Conservation (phyloP, 2,888 invertebrate genomes). For the Gandaritis pyraliata region DNA sequence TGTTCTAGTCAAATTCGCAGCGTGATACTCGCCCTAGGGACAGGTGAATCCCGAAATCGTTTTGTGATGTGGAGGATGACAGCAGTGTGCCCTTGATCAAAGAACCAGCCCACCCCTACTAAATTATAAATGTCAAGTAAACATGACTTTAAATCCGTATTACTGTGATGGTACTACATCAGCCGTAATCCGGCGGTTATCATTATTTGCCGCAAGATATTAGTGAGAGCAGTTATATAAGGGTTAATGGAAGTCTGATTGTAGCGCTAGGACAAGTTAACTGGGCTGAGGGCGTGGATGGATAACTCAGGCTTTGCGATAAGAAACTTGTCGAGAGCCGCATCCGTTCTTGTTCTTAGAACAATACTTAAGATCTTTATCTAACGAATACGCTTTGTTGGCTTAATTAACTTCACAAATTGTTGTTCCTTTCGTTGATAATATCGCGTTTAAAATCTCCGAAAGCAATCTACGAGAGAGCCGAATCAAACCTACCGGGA, state of each 20-base stretch:
- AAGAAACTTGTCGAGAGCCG: constrained; percentile 66
- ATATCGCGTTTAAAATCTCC: constrained; percentile 53
- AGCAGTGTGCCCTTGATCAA: constrained; percentile 38
- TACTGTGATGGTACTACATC: constrained; percentile 35
- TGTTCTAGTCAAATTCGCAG: constrained; percentile 9
- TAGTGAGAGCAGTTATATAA: constrained; percentile 49
- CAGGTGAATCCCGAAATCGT: constrained; percentile 30
- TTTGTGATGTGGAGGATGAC: constrained; percentile 34
- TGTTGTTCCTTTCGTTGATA: constrained; percentile 60
- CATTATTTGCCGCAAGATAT: constrained; percentile 43
- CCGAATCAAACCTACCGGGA: constrained; percentile 44
- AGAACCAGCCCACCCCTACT: constrained; percentile 32
- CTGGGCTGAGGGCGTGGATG: constrained; percentile 50
- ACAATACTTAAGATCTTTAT: constrained; percentile 69
- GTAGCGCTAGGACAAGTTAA: constrained; percentile 50
- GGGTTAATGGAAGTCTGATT: constrained; percentile 50
- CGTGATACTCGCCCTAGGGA: constrained; percentile 17
- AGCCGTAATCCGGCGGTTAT: constrained; percentile 39
- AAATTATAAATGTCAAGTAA: constrained; percentile 43
- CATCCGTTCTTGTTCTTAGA: constrained; percentile 62
- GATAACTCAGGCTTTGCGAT: constrained; percentile 66
- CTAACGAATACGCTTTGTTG: constrained; percentile 68
- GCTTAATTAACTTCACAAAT: constrained; percentile 74
- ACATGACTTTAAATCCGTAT: constrained; percentile 42
- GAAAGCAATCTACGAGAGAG: constrained; percentile 52